A percentile compares a stretch with the other conserved stretches of the same genome.
These are phyloP conservation scores for Leucoraja ocellata DNA, from an alignment of 2,797 vertebrate genomes.

Conservation along the genomic window DNA sequence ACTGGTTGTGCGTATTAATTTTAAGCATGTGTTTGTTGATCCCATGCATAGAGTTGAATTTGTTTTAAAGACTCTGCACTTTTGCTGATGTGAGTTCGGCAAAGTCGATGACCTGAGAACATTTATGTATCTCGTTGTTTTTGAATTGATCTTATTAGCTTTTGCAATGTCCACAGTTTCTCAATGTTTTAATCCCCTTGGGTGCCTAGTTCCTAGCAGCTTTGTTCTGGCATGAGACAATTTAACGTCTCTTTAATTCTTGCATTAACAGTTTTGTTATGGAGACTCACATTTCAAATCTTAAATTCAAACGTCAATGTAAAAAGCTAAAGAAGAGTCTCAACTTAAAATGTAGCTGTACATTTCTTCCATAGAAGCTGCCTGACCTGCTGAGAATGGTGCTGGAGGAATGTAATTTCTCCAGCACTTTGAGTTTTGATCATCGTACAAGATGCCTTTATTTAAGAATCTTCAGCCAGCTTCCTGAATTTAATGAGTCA, in stretches of 20 bases:
- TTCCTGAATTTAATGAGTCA: background rate
- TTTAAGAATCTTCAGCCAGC: background rate
- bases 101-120: background rate
- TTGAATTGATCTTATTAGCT: background rate
- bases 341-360: too few species aligned
- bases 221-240: too few species aligned
- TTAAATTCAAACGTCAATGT: background rate
- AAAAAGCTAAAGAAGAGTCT: background rate
- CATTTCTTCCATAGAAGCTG: too few species aligned
- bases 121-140: background rate
- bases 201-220: background rate
- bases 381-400: too few species aligned
- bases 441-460: background rate
- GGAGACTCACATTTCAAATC: background rate
- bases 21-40: background rate
- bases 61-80: background rate
- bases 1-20: background rate
- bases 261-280: background rate
- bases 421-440: too few species aligned
- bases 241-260: background rate
- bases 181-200: background rate
- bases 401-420: too few species aligned
- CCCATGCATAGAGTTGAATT: background rate
- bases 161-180: background rate
- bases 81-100: background rate